Base-by-base conservation (phyloP, 2,797 vertebrate genomes). In the Sebastes matsubarae region DNA sequence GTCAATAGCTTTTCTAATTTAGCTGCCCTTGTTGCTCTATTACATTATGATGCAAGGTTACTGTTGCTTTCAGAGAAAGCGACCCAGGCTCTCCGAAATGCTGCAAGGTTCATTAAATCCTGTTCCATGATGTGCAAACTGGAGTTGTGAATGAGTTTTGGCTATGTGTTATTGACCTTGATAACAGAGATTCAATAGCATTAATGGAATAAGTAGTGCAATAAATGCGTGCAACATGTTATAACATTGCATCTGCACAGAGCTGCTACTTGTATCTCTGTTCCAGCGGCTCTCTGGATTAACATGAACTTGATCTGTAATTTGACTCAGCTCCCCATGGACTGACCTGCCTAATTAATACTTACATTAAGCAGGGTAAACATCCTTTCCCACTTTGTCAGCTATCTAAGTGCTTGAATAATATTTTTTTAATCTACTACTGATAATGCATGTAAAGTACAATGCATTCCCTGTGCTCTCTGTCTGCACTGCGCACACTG, bases 1-100 rank as follows among this genome's bases (percentile, higher is more conserved):
- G 86, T 92, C 89, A 77, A 94, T 92, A 92, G 42, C 74, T 88
- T 89, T 90, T 93, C 81, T 92, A 91, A 91, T 86, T 88, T 85
- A 83, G 81, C 82, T 87, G 86, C 82, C 89, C 88, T 88, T 88
- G 87, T 76, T 87, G 78, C 60, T 87, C 78, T 84, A 38, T 88
- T 87, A 72, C 87, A 90, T 66, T 75, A 82, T 87, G 71, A 88
- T 65, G 79, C 79, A 92, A 89, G 77, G 87, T 81, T 88, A 90
- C 79, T 65, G 75, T 72, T 61, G 60, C 30, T 79, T 81, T 76
- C 80, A 75, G 71, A 75, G 80, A 79, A 87, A 80, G 68, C 72
- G 16, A 58, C 29, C 30, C 66, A 38, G 76, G 80, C 34, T 75
- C 75, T 85, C 68, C 54, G 80, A 79, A 82, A 77, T 77, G 77